These are phyloP conservation scores for Nothobranchius kuhntae DNA, from an alignment of 2,113 vertebrate species.

Conservation along the genomic window DNA sequence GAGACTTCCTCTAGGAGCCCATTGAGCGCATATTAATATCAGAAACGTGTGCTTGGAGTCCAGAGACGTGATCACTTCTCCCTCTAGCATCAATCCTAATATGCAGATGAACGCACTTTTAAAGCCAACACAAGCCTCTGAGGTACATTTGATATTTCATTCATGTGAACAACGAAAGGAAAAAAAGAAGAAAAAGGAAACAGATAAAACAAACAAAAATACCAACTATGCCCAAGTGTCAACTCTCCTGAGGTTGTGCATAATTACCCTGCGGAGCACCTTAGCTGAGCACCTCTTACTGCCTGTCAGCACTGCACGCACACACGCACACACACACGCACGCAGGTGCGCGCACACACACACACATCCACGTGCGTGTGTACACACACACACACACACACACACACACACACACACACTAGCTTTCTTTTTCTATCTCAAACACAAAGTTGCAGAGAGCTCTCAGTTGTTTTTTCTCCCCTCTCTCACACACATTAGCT, in stretches of 20 bases:
- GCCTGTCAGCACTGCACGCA: slow-evolving; percentile 65
- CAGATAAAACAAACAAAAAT: slow-evolving; percentile 73
- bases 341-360: no score
- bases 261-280: slow-evolving; percentile 77
- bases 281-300: slow-evolving; percentile 69
- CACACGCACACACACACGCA: slow-evolving; percentile 7
- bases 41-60: slow-evolving; percentile 66
- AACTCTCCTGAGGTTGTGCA: slow-evolving; percentile 73
- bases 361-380: no score
- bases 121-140: slow-evolving; percentile 58
- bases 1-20: slow-evolving; percentile 50
- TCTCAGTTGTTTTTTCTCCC: slow-evolving; percentile 26
- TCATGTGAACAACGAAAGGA: slow-evolving; percentile 68
- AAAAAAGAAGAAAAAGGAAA: slow-evolving; percentile 56
- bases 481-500: slow-evolving; percentile 13
- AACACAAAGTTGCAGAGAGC: slow-evolving; percentile 29
- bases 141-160: slow-evolving; percentile 80
- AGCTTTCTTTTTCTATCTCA: slow-evolving; percentile 2
- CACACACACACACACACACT: slow-evolving; percentile 26
- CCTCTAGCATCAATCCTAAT: slow-evolving; percentile 75
- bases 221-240: slow-evolving; percentile 71
- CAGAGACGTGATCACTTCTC: slow-evolving; percentile 67
- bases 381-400: slow-evolving; percentile 13
- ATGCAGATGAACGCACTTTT: slow-evolving; percentile 76
- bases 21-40: slow-evolving; percentile 74